phyloP scores from a whole-genome alignment of 2,888 invertebrate species.

The Mimumesa dahlbomi region DNA sequence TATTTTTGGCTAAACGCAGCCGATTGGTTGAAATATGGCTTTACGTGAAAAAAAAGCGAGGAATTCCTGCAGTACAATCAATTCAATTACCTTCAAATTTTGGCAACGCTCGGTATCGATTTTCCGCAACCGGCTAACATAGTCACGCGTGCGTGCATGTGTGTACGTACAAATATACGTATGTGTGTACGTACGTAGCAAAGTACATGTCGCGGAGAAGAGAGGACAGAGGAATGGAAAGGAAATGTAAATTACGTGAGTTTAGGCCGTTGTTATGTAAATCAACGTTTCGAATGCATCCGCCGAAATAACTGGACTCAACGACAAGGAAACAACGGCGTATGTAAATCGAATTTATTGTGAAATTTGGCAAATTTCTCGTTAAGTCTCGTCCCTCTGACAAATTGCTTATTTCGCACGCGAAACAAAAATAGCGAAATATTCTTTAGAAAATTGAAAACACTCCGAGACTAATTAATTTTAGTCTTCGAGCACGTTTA shows the following conservation, averaged over 20 bases:
- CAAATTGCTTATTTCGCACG: too few species aligned
- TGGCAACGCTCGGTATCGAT: conserved; percentile 32
- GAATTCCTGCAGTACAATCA: neutral
- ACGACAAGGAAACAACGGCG: conserved; percentile 24
- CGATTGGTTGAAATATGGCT: neutral
- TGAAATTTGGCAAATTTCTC: conserved; percentile 16
- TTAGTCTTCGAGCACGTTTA: too few species aligned
- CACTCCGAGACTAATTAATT: too few species aligned
- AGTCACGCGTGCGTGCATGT: conserved; percentile 9
- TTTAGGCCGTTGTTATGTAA: conserved; percentile 66
- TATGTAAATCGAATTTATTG: conserved; percentile 34
- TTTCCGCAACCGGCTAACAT: conserved; percentile 25
- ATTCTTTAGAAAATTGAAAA: too few species aligned
- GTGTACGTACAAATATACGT: conserved; percentile 9
- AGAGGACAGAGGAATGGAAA: conserved; percentile 37
- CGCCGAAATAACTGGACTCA: conserved; percentile 45
- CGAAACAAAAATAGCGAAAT: too few species aligned
- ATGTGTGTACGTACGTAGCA: conserved; percentile 14
- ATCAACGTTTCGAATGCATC: conserved; percentile 54
- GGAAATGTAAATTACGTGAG: conserved; percentile 64
- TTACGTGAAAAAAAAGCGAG: neutral
- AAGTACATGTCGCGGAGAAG: conserved; percentile 14
- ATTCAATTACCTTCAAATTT: conserved; percentile 28
- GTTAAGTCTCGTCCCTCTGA: too few species aligned
- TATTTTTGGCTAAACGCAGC: neutral